Conservation (phyloP, 2,888 invertebrate genomes). For the Hypercompe scribonia region DNA sequence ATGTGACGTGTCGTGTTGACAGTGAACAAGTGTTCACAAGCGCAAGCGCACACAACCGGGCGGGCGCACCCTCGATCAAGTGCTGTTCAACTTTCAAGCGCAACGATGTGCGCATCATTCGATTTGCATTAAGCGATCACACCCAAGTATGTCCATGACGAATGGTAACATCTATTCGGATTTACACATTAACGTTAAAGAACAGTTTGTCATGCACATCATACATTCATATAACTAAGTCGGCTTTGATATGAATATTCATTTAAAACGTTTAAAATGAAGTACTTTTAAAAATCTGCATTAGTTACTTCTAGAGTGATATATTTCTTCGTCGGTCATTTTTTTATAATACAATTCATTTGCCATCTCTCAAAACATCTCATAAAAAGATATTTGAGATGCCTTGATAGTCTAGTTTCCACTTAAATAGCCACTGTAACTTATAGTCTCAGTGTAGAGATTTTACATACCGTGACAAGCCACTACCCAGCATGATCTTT, state of each 20-base stretch:
- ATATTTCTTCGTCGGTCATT: background rate
- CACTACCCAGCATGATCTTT: background rate
- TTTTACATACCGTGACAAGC: background rate
- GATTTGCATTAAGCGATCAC: slow-evolving; percentile 68
- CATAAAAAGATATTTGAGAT: background rate
- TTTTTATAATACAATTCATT: background rate
- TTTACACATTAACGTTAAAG: slow-evolving; percentile 23
- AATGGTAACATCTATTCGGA: slow-evolving; percentile 47
- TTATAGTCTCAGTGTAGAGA: background rate
- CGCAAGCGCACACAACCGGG: slow-evolving; percentile 26
- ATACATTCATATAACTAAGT: background rate
- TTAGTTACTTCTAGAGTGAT: background rate
- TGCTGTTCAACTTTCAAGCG: slow-evolving; percentile 62
- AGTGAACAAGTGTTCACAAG: slow-evolving; percentile 42
- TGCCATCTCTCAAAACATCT: background rate
- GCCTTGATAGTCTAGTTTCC: background rate
- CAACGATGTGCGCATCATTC: slow-evolving; percentile 68
- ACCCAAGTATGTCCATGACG: slow-evolving; percentile 62
- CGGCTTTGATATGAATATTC: background rate
- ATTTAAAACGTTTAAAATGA: background rate
- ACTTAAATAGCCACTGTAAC: background rate
- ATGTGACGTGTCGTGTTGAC: slow-evolving; percentile 37
- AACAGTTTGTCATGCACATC: slow-evolving; percentile 22
- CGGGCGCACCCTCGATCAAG: slow-evolving; percentile 52
- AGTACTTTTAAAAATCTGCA: background rate